Evolutionary conservation across 2,113 vertebrate species (phyloP).

Genomic region (Pongo pygmaeus): DNA sequence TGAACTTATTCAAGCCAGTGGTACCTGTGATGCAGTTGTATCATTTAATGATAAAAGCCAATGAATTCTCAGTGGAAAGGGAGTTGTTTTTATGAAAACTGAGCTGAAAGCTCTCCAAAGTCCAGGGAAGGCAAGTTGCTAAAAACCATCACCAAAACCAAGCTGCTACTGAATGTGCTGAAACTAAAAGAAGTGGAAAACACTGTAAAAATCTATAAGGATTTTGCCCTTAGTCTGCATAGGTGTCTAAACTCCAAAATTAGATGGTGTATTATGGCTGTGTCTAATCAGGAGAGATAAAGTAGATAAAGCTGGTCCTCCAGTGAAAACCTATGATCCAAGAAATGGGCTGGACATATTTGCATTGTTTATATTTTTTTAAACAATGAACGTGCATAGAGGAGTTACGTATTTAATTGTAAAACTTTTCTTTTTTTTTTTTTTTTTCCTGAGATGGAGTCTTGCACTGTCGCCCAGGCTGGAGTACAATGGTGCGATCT

Average conservation of each 20-base stretch:
- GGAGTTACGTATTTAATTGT: neutral
- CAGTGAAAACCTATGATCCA: rapidly evolving
- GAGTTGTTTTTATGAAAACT: neutral
- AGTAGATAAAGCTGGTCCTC: neutral
- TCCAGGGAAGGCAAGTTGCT: neutral
- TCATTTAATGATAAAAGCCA: neutral
- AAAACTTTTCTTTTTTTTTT: neutral
- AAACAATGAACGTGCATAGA: neutral
- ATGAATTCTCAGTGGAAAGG: neutral
- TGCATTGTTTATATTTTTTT: neutral
- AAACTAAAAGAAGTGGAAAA: neutral
- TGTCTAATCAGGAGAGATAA: neutral
- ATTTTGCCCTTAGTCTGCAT: neutral
- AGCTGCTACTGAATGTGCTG: neutral
- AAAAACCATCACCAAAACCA: neutral
- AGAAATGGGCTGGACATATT: rapidly evolving
- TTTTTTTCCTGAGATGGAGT: too few species aligned
- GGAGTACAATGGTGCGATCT: too few species aligned
- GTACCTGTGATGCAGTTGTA: too few species aligned
- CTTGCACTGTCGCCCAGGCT: too few species aligned
- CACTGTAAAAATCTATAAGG: neutral
- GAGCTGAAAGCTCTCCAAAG: neutral
- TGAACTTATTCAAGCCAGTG: neutral
- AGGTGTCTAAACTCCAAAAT: neutral
- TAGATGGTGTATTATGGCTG: rapidly evolving